A percentile compares a stretch with the other conserved stretches of the same genome.
These are phyloP conservation scores for Cantharis rufa DNA, from an alignment of 2,888 invertebrate genomes.

Conservation along the genomic window DNA sequence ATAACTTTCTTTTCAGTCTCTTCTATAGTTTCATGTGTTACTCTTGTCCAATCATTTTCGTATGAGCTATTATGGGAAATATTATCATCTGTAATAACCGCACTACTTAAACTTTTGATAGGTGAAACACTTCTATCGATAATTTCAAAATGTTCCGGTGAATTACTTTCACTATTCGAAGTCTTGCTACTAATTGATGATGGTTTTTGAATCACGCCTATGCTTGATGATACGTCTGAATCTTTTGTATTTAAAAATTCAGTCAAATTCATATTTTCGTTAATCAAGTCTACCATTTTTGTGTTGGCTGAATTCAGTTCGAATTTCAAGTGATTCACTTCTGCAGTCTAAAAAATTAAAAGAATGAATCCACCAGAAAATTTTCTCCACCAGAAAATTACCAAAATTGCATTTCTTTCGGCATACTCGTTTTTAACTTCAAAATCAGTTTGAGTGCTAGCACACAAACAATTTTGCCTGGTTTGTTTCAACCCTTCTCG, in stretches of 20 bases:
- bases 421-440: conserved; percentile 8
- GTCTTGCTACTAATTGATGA: conserved; percentile 17
- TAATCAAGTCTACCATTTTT: conserved; percentile 50
- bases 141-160: conserved; percentile 68
- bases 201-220: background rate
- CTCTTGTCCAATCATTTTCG: conserved; percentile 55
- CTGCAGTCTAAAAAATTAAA: conserved; percentile 14
- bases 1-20: conserved; percentile 9
- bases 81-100: conserved; percentile 45
- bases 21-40: conserved; percentile 35
- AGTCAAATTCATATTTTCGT: conserved; percentile 52
- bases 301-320: conserved; percentile 53
- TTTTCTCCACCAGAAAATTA: background rate
- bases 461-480: conserved; percentile 51
- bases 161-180: conserved; percentile 60
- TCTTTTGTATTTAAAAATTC: background rate
- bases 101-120: conserved; percentile 40
- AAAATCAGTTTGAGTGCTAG: conserved; percentile 58
- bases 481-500: conserved; percentile 61
- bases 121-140: conserved; percentile 55
- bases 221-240: background rate
- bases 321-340: conserved; percentile 40
- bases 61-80: conserved; percentile 50
- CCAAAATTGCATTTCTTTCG: conserved; percentile 1
- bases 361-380: background rate